Conservation (phyloP, 2,888 invertebrate genomes). For the Stenolophus ochropezus region DNA sequence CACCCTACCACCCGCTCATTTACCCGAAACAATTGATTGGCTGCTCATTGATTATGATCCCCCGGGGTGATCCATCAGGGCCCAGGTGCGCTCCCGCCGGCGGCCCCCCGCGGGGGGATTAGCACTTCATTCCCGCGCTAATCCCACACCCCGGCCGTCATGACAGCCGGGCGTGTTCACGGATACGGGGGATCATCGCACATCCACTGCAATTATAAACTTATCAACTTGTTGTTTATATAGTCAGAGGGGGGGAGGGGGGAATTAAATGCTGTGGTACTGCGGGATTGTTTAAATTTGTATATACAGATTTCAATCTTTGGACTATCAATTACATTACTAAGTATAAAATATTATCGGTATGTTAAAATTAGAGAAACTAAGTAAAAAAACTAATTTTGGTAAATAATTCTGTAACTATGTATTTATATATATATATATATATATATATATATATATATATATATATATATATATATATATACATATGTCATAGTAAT, state of each 20-base stretch:
- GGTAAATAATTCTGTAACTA: too few species aligned
- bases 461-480: too few species aligned
- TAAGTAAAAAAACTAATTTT: too few species aligned
- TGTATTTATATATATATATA: too few species aligned
- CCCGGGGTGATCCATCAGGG: constrained; percentile 12
- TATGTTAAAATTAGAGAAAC: too few species aligned
- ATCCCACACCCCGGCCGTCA: constrained; percentile 35
- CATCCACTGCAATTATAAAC: constrained; percentile 27
- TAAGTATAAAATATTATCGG: too few species aligned
- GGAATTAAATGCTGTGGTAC: too few species aligned
- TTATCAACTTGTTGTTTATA: constrained; percentile 18
- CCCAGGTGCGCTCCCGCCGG: not conserved
- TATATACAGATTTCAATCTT: too few species aligned
- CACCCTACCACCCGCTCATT: not conserved
- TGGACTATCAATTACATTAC: too few species aligned
- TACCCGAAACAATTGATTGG: constrained; percentile 31
- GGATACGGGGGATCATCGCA: not conserved
- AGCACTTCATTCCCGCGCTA: constrained; percentile 48
- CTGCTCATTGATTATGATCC: constrained; percentile 37
- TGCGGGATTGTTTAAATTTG: too few species aligned
- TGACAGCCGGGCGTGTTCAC: not conserved
- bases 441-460: too few species aligned
- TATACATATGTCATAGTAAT: too few species aligned
- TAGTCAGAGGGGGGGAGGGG: not conserved
- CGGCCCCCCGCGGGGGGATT: not conserved